Evolutionary conservation across 2,113 vertebrate species (phyloP).

Genomic region (Ranitomeya variabilis): DNA sequence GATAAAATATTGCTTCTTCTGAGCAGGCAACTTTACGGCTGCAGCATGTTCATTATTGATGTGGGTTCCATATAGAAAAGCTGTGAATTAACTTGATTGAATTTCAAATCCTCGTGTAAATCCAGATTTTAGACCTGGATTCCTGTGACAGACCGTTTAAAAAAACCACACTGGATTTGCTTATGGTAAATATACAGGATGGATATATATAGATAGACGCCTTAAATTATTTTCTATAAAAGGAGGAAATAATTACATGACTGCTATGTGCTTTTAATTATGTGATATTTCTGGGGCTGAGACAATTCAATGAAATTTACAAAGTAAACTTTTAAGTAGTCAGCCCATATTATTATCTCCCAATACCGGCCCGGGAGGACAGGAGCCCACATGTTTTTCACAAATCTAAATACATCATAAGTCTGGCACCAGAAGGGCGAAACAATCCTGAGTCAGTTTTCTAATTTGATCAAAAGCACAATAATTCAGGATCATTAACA

Average conservation of each 20-base stretch:
- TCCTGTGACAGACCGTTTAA: too few species aligned
- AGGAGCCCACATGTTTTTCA: slow-evolving; percentile 2
- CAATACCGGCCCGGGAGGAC: background rate
- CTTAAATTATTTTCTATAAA: background rate
- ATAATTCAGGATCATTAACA: slow-evolving; percentile 44
- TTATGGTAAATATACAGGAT: too few species aligned
- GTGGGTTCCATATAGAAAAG: too few species aligned
- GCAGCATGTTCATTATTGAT: too few species aligned
- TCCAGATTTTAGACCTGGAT: too few species aligned
- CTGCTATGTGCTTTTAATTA: background rate
- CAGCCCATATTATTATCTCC: background rate
- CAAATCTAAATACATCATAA: slow-evolving; percentile 15
- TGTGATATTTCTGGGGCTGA: background rate
- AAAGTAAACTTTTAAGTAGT: background rate
- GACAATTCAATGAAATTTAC: background rate
- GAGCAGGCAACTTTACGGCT: too few species aligned
- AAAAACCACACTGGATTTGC: too few species aligned
- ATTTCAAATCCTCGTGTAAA: too few species aligned
- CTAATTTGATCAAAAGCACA: slow-evolving; percentile 40
- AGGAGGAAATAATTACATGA: background rate
- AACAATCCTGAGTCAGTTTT: slow-evolving; percentile 15
- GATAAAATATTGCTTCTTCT: too few species aligned
- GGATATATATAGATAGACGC: too few species aligned
- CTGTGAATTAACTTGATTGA: too few species aligned
- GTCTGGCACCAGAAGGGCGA: slow-evolving; percentile 17